Conservation (phyloP, 2,113 vertebrate species). For the Nanger granti region DNA sequence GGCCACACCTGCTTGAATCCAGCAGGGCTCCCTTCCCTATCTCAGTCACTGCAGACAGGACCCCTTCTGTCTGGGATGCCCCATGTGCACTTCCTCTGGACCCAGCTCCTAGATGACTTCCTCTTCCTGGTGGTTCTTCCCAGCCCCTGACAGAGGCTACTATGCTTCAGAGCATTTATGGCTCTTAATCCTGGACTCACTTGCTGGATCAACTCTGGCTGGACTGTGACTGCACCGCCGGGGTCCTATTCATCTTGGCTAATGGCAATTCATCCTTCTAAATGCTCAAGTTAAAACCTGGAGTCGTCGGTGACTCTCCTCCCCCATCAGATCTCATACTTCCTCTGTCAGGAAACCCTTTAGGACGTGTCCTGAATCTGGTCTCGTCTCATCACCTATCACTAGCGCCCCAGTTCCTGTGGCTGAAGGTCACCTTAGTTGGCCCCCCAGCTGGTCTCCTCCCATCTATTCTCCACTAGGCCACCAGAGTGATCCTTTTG, state of each 20-base stretch:
- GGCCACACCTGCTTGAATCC: background rate
- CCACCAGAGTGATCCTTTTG: background rate
- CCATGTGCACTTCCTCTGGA: background rate
- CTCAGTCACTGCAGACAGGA: background rate
- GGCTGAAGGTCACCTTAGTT: background rate
- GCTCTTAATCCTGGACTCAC: background rate
- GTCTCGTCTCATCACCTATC: background rate
- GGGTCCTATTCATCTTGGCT: background rate
- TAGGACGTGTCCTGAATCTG: rapidly evolving
- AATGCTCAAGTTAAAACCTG: background rate
- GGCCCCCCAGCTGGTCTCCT: background rate
- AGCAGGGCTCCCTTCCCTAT: background rate
- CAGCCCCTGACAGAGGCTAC: background rate
- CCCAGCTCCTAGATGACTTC: background rate
- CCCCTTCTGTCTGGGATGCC: background rate
- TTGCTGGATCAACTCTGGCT: background rate
- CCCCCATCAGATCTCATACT: background rate
- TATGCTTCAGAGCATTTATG: no score
- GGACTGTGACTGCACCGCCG: background rate
- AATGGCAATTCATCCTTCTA: background rate
- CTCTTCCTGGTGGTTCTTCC: background rate
- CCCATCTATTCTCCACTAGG: background rate
- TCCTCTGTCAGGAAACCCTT: background rate
- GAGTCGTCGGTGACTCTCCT: background rate
- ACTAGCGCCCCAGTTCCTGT: background rate